Conservation (phyloP, 2,113 vertebrate species). For the Quiscalus mexicanus region DNA sequence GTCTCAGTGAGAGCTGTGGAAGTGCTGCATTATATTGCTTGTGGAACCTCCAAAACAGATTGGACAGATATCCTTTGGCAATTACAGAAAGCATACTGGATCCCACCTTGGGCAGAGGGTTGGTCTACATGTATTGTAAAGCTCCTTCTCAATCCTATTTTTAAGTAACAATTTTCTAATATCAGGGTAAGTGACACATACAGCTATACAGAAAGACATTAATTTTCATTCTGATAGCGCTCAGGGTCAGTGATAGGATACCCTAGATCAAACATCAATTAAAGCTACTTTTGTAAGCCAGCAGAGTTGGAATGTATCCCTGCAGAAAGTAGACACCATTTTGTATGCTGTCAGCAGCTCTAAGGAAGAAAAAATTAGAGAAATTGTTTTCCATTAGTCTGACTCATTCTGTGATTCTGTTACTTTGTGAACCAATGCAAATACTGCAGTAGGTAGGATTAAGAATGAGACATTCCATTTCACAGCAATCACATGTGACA, state of each 20-base stretch:
- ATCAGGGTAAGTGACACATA: neutral
- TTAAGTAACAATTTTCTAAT: neutral
- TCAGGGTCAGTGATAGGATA: neutral
- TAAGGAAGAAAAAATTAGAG: neutral
- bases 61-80: neutral
- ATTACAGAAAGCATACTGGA: neutral
- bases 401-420: neutral
- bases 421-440: neutral
- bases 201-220: neutral
- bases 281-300: neutral
- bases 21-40: neutral
- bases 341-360: neutral
- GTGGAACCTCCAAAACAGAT: neutral
- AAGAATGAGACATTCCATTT: neutral
- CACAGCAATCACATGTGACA: neutral
- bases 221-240: neutral
- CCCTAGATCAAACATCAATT: neutral
- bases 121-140: neutral
- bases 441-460: neutral
- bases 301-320: neutral
- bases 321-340: constrained; percentile 22
- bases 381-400: neutral
- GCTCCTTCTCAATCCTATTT: neutral
- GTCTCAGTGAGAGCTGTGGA: neutral
- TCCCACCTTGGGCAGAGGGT: neutral